Base-by-base conservation (phyloP, 37 sponge, comb jelly and placozoan genomes). In the Beroe ovata region DNA sequence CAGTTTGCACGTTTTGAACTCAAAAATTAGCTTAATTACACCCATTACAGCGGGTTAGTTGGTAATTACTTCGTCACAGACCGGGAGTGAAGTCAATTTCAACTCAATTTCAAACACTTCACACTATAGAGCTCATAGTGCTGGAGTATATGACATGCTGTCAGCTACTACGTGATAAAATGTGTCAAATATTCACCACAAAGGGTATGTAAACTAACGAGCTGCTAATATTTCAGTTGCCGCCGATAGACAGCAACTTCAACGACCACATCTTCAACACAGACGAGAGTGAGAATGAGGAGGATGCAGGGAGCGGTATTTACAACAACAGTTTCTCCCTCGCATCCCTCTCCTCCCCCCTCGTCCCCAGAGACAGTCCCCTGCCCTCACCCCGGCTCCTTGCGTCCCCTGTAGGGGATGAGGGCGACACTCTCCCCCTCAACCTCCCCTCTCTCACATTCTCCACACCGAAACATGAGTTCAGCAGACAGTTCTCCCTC, bases 261-360 rank as follows among this genome's bases (percentile, higher is more conserved):
- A 42, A 39, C 84, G 54, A 47, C 11, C 84, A 42, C 36, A 77
- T 77, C 28, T 77, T 77, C 84, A 77, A 77, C 54, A 32, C 84
- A 32, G 84, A 77, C 54, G 54, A 39, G 25, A 77, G 84, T 77
- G 84, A 36, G 8, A 29, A 38, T 20, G 84, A 77, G 54, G 84
- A 77, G 54, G 54, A 47, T 47, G 54, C 54, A 16, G 54, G 54
- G 54, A 47, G 54, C 11, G 54, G 54, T 6, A 47, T 47, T 11
- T 47, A 47, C 54, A 47, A 47, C 54, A 47, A 47, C 54, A 47
- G 54, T 11, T 47, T 47, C 54, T 47, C 54, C 54, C 54, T 47
- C 11, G 54, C 54, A 6, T 47, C 54, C 54, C 54, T 47, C 54
- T 47, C 54, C 54, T 47, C 54, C 11, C 54, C 54, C 54, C 54